Conservation (phyloP, 1,140 invertebrate species). For the Sinonovacula constricta region DNA sequence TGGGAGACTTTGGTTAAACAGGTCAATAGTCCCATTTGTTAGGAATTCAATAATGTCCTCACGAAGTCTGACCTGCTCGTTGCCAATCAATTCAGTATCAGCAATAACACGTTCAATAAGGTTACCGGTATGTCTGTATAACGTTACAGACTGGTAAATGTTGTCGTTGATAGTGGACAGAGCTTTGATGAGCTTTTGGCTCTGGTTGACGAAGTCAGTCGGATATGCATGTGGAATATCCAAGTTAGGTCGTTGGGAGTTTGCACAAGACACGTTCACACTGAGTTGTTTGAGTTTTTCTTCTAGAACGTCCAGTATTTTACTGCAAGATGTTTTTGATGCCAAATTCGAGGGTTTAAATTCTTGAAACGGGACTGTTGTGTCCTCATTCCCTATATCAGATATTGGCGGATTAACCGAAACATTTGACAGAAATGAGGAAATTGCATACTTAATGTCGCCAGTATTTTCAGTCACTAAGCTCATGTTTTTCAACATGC, state of each 20-base stretch:
- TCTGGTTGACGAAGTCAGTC: constrained; percentile 37
- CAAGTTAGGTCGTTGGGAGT: background rate
- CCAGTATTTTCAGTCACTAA: background rate
- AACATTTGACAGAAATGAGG: constrained; percentile 7
- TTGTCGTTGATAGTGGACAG: constrained; percentile 55
- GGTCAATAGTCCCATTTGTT: constrained; percentile 40
- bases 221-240: background rate
- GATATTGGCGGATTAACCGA: background rate
- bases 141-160: constrained; percentile 56
- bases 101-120: constrained; percentile 57
- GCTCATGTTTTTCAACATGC: background rate
- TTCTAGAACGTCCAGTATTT: constrained; percentile 33
- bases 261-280: background rate
- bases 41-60: constrained; percentile 27
- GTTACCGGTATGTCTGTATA: constrained; percentile 55
- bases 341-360: background rate
- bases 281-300: constrained; percentile 41
- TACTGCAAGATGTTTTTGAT: constrained; percentile 16
- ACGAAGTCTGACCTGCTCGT: constrained; percentile 51
- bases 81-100: constrained; percentile 52
- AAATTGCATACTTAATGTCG: constrained; percentile 19
- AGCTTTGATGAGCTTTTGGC: constrained; percentile 45
- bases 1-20: constrained; percentile 43
- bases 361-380: constrained; percentile 8
- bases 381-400: background rate